Percentiles rank a stretch among this genome's conserved stretches.
phyloP scores from a whole-genome alignment of 23 tunicate genomes.

The Corella eumyota region DNA sequence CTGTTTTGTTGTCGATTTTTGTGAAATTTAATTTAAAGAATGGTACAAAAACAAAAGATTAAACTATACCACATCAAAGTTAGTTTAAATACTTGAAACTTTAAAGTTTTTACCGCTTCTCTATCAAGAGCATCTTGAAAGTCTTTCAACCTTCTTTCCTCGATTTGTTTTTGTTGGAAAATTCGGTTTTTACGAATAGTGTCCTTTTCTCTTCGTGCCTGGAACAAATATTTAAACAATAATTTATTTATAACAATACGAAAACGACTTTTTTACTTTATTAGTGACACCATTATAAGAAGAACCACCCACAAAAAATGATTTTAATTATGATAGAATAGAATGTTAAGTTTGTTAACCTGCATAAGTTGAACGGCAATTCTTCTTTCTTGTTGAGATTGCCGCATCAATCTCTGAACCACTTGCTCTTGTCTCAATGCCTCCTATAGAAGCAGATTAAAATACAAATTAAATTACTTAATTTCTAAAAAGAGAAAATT shows the following conservation, averaged over 20 bases:
- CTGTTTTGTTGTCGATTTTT: too few relatives aligned
- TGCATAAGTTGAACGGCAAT: slow-evolving; percentile 89
- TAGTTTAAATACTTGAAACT: too few relatives aligned
- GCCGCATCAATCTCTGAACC: slow-evolving; percentile 80
- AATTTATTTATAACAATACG: too few relatives aligned
- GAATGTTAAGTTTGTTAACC: slow-evolving; percentile 4
- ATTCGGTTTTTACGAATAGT: slow-evolving; percentile 60
- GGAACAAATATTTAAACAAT: too few relatives aligned
- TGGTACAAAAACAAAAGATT: too few relatives aligned
- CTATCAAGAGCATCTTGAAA: slow-evolving; percentile 74
- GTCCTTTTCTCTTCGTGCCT: slow-evolving; percentile 82
- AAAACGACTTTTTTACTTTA: too few relatives aligned
- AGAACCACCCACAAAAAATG: too few relatives aligned
- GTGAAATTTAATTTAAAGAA: too few relatives aligned
- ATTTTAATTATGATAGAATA: too few relatives aligned
- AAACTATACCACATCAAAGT: too few relatives aligned
- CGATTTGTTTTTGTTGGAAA: slow-evolving; percentile 69
- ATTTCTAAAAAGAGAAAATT: background rate
- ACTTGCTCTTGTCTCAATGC: slow-evolving; percentile 82
- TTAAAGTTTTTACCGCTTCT: slow-evolving; percentile 66
- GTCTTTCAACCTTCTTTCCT: slow-evolving; percentile 72
- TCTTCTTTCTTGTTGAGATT: slow-evolving; percentile 84
- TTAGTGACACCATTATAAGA: too few relatives aligned
- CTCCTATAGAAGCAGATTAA: slow-evolving; percentile 13
- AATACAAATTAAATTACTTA: background rate